Base-by-base conservation (phyloP, 64 coral and sea anemone species). In the Montipora foliosa region DNA sequence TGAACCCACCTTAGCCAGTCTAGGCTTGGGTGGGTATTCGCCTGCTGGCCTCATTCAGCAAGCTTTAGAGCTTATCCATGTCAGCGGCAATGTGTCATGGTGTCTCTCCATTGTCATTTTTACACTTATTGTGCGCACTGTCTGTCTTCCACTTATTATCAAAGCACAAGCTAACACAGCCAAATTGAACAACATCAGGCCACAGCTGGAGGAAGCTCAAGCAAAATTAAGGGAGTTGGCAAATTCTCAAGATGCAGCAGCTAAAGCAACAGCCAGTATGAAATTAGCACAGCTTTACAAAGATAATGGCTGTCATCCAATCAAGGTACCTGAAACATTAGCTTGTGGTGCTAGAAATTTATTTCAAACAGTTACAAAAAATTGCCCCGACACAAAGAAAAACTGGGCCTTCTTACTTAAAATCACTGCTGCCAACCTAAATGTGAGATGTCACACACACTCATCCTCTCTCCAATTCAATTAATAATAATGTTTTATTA, bases 101-200 rank as follows among this genome's bases (percentile, higher is more conserved):
- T 87, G 90, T n/a, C 87, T 83, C 79, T 96, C 98, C 12, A 96
- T 99, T 16, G 95, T 92, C 69, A 66, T 87, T n/a, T 73, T 84
- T 15, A 99, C 98, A n/a, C 44, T 99, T 44, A 78, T 82, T 9
- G 92, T 99, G 25, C 95, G 98, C 8, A 47, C 80, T 5, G 16
- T 96, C 17, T 87, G 94, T 89, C 94, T 99, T 55, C 98, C 98
- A 4, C 77, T 99, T 1, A 87, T 96, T 52, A 79, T 96, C 5
- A 94, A 91, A 82, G 84, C 95, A 62, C 95, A 96, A 79, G 98
- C 98, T 2, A 99, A 99, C 80, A 91, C 95, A 37, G 98, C 92
- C 16, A 96, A 93, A 84, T 72, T 99, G 17, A 99, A 99, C 83
- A 99, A 99, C 49, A 95, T 96, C 20, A 94, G 87, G 79, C 98